Conservation (phyloP, 2,888 invertebrate species). For the Chymomyza caudatula region DNA sequence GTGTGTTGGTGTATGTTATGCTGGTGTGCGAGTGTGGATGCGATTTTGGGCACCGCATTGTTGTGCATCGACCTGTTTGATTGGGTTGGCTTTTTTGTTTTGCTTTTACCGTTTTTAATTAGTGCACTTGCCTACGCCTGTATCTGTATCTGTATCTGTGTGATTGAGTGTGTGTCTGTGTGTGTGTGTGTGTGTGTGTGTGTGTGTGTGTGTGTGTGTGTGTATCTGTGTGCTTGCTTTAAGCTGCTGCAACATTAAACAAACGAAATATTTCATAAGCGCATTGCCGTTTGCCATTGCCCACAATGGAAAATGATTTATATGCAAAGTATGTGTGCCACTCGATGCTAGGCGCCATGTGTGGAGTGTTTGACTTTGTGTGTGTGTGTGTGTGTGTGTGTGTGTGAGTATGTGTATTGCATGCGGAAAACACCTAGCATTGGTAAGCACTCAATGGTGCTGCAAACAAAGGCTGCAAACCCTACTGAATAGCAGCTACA, state of each 20-base stretch:
- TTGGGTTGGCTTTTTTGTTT: constrained; percentile 56
- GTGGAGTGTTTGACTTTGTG: background rate
- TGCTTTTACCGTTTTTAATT: constrained; percentile 65
- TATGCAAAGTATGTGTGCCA: constrained; percentile 51
- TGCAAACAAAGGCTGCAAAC: constrained; percentile 41
- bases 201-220: background rate
- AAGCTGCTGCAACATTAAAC: constrained; percentile 52
- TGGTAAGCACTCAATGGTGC: constrained; percentile 29
- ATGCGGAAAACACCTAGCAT: constrained; percentile 6
- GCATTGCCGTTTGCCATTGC: constrained; percentile 46
- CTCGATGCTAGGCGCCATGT: background rate
- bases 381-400: constrained; percentile 1
- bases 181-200: constrained; percentile 14
- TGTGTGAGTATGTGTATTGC: constrained; percentile 5
- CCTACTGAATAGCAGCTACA: constrained; percentile 35
- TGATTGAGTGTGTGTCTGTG: constrained; percentile 7
- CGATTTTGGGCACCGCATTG: constrained; percentile 56
- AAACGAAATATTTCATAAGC: constrained; percentile 64
- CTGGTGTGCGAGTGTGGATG: constrained; percentile 16
- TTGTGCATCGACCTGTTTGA: constrained; percentile 70
- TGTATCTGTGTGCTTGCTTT: constrained; percentile 24
- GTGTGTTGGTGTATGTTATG: background rate
- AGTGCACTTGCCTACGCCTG: constrained; percentile 25
- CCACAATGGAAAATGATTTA: constrained; percentile 65
- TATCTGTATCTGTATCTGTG: constrained; percentile 7